Base-by-base conservation (phyloP, 2,888 invertebrate species). In the Eupithecia subfuscata region DNA sequence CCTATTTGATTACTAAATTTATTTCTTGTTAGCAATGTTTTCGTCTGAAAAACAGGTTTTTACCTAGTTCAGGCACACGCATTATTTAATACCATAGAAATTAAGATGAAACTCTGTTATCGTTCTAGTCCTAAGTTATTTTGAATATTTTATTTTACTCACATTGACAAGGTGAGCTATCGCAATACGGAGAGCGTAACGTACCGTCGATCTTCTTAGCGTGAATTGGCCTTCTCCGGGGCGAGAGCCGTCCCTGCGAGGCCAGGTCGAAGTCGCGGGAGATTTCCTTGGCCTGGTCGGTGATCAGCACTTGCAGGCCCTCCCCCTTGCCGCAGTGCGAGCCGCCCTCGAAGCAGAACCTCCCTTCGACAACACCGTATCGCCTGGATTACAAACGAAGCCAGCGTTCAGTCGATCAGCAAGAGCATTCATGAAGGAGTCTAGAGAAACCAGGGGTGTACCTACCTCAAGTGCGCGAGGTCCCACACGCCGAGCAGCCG, bases 301-400 rank as follows among this genome's bases (percentile, higher is more conserved):
- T 96, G 75, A 97, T 95, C 72, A 98, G 93, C 75, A 98, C 96
- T 88, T 97, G 97, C 40, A 98, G 93, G 0, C 98, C 98, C 88
- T 97, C 97, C 14, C 97, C 98, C 85, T 97, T 97, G 25, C 98
- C 98, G 90, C 98, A 98, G 78, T 97, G 95, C 1, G 98, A 97
- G 5, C 98, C 98, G 5, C 98, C 98, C 90, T 98, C 98, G 91
- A 98, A 98, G 88, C 98, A 98, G 89, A 98, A 98, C 76, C 97
- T 95, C 22, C 97, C 97, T 80, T 98, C 98, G 69, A 98, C 97
- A 48, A 97, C 97, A 7, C 98, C 98, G 90, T 97, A 98, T 70
- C 98, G 96, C 82, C 98, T 96, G 84, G 90, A 22, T 63, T 1
- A 65, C 12, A 65, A 12, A 56, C n/a, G n/a, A 37, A 52, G 52